A percentile compares a stretch with the other conserved stretches of the same genome.
These are phyloP conservation scores for Choristoneura fumiferana DNA, from an alignment of 1,140 invertebrate species.

Conservation along the genomic window DNA sequence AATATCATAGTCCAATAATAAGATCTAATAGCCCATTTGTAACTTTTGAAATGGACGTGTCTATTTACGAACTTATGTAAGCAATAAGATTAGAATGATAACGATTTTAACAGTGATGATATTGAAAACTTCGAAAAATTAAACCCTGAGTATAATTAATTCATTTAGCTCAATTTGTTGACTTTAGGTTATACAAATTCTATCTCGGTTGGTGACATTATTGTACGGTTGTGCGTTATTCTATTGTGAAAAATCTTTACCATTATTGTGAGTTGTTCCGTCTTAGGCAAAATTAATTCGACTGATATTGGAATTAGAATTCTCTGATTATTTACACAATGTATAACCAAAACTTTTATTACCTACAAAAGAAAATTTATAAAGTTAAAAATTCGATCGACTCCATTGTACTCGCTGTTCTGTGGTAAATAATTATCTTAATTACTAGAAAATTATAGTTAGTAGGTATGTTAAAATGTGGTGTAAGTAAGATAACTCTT, in stretches of 20 bases:
- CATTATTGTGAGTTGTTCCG: constrained; percentile 54
- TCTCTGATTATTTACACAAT: constrained; percentile 15
- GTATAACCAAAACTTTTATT: background rate
- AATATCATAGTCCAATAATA: constrained; percentile 4
- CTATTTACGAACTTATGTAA: constrained; percentile 9
- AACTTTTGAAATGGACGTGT: constrained; percentile 6
- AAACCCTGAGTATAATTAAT: constrained; percentile 10
- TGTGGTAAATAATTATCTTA: constrained; percentile 40
- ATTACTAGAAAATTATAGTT: constrained; percentile 33
- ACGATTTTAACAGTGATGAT: background rate
- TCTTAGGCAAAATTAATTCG: constrained; percentile 54
- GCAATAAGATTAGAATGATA: constrained; percentile 2
- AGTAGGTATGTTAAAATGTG: constrained; percentile 23
- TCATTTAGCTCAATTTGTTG: constrained; percentile 60
- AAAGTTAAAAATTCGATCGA: constrained; percentile 20
- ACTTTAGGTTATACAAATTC: constrained; percentile 52
- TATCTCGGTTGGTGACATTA: constrained; percentile 37
- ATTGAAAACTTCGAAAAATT: constrained; percentile 9
- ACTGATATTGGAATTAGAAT: constrained; percentile 34
- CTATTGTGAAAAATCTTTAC: constrained; percentile 44
- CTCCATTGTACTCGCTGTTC: constrained; percentile 47
- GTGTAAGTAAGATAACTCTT: constrained; percentile 27
- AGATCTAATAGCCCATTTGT: constrained; percentile 2
- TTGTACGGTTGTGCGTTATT: constrained; percentile 63
- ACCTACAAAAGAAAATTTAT: too few species aligned